Evolutionary conservation across 2,113 vertebrate genomes (phyloP).

Genomic region (Channa maculata): DNA sequence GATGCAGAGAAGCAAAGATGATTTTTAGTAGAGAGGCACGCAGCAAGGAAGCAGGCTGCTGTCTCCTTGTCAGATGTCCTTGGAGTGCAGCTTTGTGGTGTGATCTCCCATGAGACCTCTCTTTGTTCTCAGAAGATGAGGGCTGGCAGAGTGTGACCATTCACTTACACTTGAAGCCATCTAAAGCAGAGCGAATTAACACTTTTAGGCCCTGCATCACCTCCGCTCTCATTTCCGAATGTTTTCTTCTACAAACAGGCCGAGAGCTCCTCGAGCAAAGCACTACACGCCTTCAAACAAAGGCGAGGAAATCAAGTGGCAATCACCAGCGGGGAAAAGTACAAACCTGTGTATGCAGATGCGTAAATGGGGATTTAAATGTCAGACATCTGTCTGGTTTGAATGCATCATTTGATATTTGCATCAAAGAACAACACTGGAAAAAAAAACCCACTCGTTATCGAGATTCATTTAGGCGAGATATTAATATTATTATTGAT

Average conservation of each 20-base stretch:
- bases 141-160: conserved; percentile 58
- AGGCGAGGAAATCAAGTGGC: conserved; percentile 24
- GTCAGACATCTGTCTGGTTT: conserved; percentile 49
- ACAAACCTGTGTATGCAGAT: conserved; percentile 41
- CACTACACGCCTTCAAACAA: conserved; percentile 10
- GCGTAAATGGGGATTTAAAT: conserved; percentile 50
- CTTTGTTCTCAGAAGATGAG: conserved; percentile 76
- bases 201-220: conserved; percentile 40
- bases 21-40: conserved; percentile 30
- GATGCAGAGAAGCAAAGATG: conserved; percentile 24
- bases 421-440: conserved; percentile 41
- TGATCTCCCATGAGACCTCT: conserved; percentile 71
- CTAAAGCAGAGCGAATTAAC: conserved; percentile 54
- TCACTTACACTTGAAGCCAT: conserved; percentile 73
- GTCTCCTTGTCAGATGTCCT: conserved; percentile 73
- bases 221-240: conserved; percentile 35
- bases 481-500: conserved; percentile 62
- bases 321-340: conserved; percentile 10
- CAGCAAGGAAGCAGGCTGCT: conserved; percentile 46
- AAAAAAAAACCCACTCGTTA: conserved; percentile 41
- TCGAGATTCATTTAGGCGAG: conserved; percentile 49
- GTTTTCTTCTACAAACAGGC: conserved; percentile 31
- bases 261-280: conserved; percentile 36
- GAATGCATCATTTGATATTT: conserved; percentile 60
- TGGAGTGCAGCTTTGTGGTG: conserved; percentile 64